Percentiles rank a stretch among this genome's conserved stretches.
Conservation (phyloP, 2,113 vertebrate genomes). For the Nyctibius bracteatus region DNA sequence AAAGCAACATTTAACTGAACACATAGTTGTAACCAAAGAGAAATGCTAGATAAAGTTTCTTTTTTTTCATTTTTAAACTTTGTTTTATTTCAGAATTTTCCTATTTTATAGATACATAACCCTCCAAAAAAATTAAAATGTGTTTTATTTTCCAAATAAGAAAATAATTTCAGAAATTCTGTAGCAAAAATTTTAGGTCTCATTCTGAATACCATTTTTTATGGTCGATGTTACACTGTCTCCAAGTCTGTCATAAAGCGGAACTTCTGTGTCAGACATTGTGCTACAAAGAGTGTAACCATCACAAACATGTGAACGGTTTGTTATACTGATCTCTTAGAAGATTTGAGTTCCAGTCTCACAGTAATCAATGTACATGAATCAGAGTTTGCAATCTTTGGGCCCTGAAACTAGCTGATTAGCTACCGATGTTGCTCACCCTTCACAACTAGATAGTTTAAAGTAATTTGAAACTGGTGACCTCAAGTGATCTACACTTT, state of each 20-base stretch:
- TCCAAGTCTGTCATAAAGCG: neutral
- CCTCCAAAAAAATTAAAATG: neutral
- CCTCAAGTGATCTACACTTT: neutral
- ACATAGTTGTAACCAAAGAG: neutral
- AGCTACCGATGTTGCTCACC: neutral
- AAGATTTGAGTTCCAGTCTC: neutral
- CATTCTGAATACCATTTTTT: neutral
- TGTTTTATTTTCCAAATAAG: neutral
- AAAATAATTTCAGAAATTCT: neutral
- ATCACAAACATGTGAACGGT: neutral
- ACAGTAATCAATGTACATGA: neutral
- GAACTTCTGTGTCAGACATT: neutral
- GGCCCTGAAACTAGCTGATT: neutral
- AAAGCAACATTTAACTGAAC: neutral
- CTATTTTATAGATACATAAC: neutral
- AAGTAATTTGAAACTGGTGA: neutral
- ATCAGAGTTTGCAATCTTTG: neutral
- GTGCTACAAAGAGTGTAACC: neutral
- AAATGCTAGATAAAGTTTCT: neutral
- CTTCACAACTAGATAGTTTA: neutral
- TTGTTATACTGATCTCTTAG: neutral
- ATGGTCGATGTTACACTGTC: neutral
- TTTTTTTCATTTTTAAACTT: neutral
- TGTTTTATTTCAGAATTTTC: neutral
- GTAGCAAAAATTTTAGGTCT: fast-evolving